Conservation (phyloP, 2,888 invertebrate genomes). For the Conchocele bisecta region DNA sequence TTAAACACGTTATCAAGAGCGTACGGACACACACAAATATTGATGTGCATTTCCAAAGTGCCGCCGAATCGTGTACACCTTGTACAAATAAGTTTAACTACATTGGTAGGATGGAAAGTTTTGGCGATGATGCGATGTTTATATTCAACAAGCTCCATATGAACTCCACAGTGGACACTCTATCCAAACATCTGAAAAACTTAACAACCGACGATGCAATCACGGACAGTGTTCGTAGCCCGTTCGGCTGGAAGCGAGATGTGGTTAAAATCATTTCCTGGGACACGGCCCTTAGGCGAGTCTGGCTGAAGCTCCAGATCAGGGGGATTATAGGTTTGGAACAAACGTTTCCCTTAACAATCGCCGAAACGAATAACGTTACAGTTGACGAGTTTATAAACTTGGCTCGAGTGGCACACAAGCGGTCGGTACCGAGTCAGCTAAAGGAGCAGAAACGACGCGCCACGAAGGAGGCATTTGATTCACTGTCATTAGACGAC, state of each 20-base stretch:
- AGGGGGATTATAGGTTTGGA: constrained; percentile 42
- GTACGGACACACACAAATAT: not conserved
- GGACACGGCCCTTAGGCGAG: constrained; percentile 40
- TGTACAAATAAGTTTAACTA: constrained; percentile 12
- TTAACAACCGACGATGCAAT: constrained; percentile 33
- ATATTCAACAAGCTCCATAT: constrained; percentile 29
- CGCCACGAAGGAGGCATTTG: constrained; percentile 31
- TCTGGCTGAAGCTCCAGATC: constrained; percentile 50
- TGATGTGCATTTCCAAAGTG: constrained; percentile 12
- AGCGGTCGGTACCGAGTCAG: constrained; percentile 13
- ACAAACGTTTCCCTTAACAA: constrained; percentile 22
- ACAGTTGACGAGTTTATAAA: constrained; percentile 9
- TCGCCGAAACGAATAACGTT: not conserved
- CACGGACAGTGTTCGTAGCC: constrained; percentile 36
- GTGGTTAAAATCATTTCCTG: constrained; percentile 39
- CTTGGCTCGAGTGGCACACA: constrained; percentile 28
- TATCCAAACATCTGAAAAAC: constrained; percentile 9
- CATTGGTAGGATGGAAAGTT: constrained; percentile 53
- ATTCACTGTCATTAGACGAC: constrained; percentile 19
- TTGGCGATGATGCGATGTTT: constrained; percentile 30
- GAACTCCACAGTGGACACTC: not conserved
- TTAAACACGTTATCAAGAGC: constrained; percentile 1
- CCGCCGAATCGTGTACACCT: constrained; percentile 1
- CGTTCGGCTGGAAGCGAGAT: constrained; percentile 30
- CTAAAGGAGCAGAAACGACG: constrained; percentile 25